phyloP scores from a whole-genome alignment of 2,113 vertebrate genomes.

The Microcebus lehilahytsara region DNA sequence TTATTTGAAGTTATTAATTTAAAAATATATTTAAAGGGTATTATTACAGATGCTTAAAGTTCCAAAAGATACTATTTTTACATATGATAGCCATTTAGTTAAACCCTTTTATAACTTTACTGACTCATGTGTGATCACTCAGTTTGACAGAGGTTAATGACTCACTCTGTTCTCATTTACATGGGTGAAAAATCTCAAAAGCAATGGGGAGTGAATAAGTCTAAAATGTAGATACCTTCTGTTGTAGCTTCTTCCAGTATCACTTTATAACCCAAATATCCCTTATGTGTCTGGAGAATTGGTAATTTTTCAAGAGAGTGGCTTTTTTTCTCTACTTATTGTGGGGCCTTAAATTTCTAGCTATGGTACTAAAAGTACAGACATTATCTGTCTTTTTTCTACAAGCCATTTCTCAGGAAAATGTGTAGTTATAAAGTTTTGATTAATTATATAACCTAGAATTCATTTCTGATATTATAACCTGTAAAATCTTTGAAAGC shows the following conservation, averaged over 20 bases:
- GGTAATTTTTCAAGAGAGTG: not conserved
- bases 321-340: not conserved
- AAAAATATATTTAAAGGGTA: not conserved
- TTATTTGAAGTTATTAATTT: conserved; percentile 30
- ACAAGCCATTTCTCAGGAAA: not conserved
- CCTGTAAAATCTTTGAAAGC: conserved; percentile 3
- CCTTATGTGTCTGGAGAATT: not conserved
- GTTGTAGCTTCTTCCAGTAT: conserved; percentile 19
- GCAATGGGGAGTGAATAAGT: not conserved
- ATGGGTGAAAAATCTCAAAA: not conserved
- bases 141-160: conserved; percentile 9
- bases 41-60: conserved; percentile 8
- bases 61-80: conserved; percentile 18
- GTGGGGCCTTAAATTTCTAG: conserved; percentile 28
- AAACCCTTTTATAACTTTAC: conserved; percentile 12
- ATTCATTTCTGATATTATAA: conserved; percentile 32
- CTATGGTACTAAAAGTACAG: not conserved
- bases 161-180: conserved; percentile 15
- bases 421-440: conserved; percentile 27
- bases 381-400: conserved; percentile 32
- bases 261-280: not conserved
- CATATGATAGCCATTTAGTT: conserved; percentile 7
- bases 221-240: conserved; percentile 2
- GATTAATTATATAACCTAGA: not conserved
- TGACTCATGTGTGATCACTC: conserved; percentile 18